These are phyloP conservation scores for Ruditapes philippinarum DNA, from an alignment of 1,140 invertebrate species.

Conservation along the genomic window DNA sequence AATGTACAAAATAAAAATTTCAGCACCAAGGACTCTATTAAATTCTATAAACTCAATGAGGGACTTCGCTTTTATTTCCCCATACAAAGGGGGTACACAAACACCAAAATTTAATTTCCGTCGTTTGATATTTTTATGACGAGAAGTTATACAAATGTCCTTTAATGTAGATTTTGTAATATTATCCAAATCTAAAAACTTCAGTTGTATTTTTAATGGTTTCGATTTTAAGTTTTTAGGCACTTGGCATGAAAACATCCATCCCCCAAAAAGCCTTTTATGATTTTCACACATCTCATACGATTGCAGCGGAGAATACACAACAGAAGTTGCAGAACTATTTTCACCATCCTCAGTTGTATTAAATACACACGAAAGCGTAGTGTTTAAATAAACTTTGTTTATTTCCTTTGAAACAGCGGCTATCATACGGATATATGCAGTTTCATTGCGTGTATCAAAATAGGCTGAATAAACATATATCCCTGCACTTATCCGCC, in stretches of 20 bases:
- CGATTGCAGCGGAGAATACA: background rate
- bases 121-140: background rate
- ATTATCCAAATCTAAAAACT: background rate
- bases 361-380: slow-evolving; percentile 39
- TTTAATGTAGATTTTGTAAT: background rate
- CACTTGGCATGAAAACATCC: slow-evolving; percentile 74
- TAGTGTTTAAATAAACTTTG: background rate
- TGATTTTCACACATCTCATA: slow-evolving; percentile 82
- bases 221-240: slow-evolving; percentile 29
- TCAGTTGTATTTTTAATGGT: background rate
- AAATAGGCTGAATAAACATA: slow-evolving; percentile 51
- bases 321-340: background rate
- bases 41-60: slow-evolving; percentile 80
- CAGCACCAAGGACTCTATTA: slow-evolving; percentile 73
- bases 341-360: background rate
- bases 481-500: background rate
- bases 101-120: slow-evolving; percentile 89
- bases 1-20: slow-evolving; percentile 75
- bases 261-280: slow-evolving; percentile 72
- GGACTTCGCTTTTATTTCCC: slow-evolving; percentile 59
- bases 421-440: slow-evolving; percentile 16
- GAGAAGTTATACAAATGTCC: slow-evolving; percentile 13
- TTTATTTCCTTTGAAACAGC: background rate
- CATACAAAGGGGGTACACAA: slow-evolving; percentile 79
- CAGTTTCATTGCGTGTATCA: background rate